phyloP scores from a whole-genome alignment of 2,797 vertebrate species.

The Sitta carolinensis region DNA sequence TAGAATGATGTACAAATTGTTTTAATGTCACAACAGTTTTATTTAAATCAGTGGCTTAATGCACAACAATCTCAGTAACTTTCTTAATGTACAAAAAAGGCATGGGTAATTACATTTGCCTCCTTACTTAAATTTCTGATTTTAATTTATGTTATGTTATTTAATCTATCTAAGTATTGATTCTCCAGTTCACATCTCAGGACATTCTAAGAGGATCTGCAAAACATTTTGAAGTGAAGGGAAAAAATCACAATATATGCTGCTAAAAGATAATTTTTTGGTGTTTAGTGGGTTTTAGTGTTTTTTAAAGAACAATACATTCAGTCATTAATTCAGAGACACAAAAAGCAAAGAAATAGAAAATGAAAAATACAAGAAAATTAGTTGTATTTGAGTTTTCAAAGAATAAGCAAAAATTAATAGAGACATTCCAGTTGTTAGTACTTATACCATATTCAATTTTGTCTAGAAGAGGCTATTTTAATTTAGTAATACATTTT shows the following conservation, averaged over 20 bases:
- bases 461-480: not conserved
- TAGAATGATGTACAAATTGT: not conserved
- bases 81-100: not conserved
- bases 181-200: not conserved
- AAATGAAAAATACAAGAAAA: not conserved
- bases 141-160: not conserved
- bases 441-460: not conserved
- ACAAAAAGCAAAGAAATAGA: not conserved
- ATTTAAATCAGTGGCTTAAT: not conserved
- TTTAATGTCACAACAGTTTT: not conserved
- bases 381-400: not conserved
- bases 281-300: accelerated
- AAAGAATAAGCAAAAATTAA: not conserved
- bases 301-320: not conserved
- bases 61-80: not conserved
- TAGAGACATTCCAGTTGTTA: not conserved
- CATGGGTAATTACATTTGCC: not conserved
- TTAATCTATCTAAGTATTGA: not conserved
- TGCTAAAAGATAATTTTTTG: not conserved
- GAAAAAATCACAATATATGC: not conserved
- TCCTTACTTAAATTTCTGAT: not conserved
- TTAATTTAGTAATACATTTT: not conserved
- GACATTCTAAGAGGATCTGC: not conserved
- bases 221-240: not conserved
- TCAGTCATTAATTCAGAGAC: not conserved